Percentiles rank a stretch among this genome's conserved stretches.
Evolutionary conservation across 1,140 invertebrate genomes (phyloP).

Genomic region (Yoshiicerus persimilis): DNA sequence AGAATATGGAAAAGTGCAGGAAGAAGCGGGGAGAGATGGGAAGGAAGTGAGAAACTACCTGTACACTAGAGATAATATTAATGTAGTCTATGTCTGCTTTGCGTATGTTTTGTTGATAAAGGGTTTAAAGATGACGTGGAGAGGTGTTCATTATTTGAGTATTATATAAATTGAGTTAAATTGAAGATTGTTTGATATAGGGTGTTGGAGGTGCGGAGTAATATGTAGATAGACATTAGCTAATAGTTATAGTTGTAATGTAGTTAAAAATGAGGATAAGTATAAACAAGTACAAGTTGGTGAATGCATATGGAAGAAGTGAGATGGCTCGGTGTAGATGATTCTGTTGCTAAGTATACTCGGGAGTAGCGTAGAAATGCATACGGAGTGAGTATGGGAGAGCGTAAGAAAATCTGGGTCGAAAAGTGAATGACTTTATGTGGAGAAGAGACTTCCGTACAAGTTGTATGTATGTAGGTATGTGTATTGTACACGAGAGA

Average conservation of each 20-base stretch:
- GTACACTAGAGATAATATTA: not conserved
- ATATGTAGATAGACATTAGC: not conserved
- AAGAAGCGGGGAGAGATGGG: not conserved
- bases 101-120: not conserved
- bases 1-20: not conserved
- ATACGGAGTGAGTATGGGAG: not conserved
- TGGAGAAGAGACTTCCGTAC: slow-evolving; percentile 47
- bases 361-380: not conserved
- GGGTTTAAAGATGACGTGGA: not conserved
- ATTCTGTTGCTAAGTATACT: not conserved
- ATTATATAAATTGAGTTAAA: not conserved
- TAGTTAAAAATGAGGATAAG: not conserved
- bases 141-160: not conserved
- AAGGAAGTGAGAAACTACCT: not conserved
- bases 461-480: slow-evolving; percentile 1
- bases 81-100: not conserved
- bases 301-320: not conserved
- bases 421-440: slow-evolving; percentile 48
- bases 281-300: not conserved
- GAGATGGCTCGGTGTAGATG: not conserved
- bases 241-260: not conserved
- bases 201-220: too few species aligned
- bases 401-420: slow-evolving; percentile 42
- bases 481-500: not conserved
- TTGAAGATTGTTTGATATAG: not conserved